phyloP scores from a whole-genome alignment of 2,113 vertebrate genomes.

The Sylvicapra grimmia region DNA sequence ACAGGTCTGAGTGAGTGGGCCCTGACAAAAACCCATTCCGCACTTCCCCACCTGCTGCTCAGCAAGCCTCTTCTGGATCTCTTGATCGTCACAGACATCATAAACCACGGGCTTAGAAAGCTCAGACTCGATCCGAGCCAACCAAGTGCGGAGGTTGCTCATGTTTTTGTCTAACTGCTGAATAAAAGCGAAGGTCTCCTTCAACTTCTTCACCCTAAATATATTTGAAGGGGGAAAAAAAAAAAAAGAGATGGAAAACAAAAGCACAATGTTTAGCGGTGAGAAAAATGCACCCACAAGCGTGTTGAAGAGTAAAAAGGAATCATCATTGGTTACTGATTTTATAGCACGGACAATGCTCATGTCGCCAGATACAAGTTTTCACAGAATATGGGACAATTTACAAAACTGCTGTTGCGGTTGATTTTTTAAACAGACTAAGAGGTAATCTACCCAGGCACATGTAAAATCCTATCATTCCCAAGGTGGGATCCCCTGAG shows the following conservation, averaged over 20 bases:
- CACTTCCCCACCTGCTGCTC: slow-evolving; percentile 90
- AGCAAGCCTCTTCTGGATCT: slow-evolving; percentile 94
- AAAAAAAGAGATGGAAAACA: neutral
- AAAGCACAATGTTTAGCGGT: neutral
- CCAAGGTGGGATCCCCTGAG: neutral
- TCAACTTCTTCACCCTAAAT: slow-evolving; percentile 94
- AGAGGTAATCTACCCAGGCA: neutral
- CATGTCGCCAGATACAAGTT: rapidly evolving
- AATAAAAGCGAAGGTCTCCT: slow-evolving; percentile 92
- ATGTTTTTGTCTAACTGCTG: slow-evolving; percentile 95
- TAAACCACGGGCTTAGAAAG: slow-evolving; percentile 93
- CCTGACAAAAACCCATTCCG: neutral
- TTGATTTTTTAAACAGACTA: neutral
- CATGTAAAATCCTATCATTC: neutral
- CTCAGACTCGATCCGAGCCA: slow-evolving; percentile 91
- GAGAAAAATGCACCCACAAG: neutral
- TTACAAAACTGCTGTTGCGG: neutral
- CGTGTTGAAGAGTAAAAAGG: neutral
- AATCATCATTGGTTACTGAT: neutral
- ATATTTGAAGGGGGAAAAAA: slow-evolving; percentile 48
- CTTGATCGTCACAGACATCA: slow-evolving; percentile 88
- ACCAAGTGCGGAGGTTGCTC: slow-evolving; percentile 94
- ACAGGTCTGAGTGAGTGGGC: neutral
- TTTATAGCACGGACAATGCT: neutral
- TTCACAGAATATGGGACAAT: neutral